Evolutionary conservation across 35 echinoderm and acorn worm species (phyloP).

Genomic region (Heliocidaris erythrogramma): DNA sequence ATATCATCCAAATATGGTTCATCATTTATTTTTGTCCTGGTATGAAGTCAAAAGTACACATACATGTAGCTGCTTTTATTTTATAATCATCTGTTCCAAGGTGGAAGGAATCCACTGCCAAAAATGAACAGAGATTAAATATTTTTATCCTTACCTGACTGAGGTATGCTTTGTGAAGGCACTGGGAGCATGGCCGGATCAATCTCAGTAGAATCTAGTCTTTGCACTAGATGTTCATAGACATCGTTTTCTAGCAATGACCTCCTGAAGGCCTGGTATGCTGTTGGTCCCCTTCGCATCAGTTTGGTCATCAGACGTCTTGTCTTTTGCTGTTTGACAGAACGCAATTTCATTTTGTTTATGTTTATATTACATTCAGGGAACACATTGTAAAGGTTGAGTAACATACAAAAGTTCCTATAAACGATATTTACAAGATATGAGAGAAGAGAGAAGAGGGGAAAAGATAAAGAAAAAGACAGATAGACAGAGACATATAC

Average conservation of each 20-base stretch:
- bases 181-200: background rate
- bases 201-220: conserved; percentile 42
- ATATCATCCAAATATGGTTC: too few species aligned
- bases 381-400: too few species aligned
- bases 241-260: background rate
- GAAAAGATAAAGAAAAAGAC: too few species aligned
- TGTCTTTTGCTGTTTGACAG: conserved; percentile 25
- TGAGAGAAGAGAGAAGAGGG: too few species aligned
- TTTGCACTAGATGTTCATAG: conserved; percentile 47
- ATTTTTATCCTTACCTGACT: background rate
- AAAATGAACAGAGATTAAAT: too few species aligned
- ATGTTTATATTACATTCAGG: too few species aligned
- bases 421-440: background rate
- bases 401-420: background rate
- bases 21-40: too few species aligned
- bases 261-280: conserved; percentile 45
- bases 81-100: too few species aligned
- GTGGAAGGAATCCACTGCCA: too few species aligned
- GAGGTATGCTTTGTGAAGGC: background rate
- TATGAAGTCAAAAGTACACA: too few species aligned
- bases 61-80: too few species aligned
- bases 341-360: background rate
- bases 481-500: too few species aligned
- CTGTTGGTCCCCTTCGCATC: conserved; percentile 35
- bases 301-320: conserved; percentile 39